Conservation (phyloP, 1,140 invertebrate genomes). For the Rhynchophorus ferrugineus region DNA sequence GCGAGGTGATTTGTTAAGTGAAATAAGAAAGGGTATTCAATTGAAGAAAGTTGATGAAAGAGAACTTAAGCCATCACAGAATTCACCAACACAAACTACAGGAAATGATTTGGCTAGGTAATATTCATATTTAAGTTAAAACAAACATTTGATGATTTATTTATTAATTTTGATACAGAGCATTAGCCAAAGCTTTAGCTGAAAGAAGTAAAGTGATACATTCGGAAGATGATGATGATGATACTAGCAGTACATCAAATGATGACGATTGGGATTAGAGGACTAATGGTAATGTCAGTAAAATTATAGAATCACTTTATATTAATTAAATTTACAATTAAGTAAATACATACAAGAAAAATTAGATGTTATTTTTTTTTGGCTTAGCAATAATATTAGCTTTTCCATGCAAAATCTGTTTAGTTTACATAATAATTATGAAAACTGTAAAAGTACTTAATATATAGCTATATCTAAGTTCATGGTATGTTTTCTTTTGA, state of each 20-base stretch:
- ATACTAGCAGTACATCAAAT: constrained; percentile 53
- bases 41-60: constrained; percentile 51
- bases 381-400: no score
- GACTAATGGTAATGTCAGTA: no score
- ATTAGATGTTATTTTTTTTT: no score
- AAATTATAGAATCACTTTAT: no score
- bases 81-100: constrained; percentile 16
- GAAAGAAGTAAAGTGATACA: constrained; percentile 64
- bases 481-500: no score
- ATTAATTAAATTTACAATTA: no score
- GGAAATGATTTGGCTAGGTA: constrained; percentile 57
- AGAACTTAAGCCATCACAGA: constrained; percentile 30
- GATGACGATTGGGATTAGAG: constrained; percentile 60
- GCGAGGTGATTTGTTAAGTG: constrained; percentile 65
- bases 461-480: no score
- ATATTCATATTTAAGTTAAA: background rate
- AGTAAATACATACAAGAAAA: no score
- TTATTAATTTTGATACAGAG: constrained; percentile 7
- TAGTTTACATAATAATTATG: no score
- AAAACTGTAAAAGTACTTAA: no score
- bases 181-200: constrained; percentile 34
- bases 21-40: constrained; percentile 71
- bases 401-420: no score
- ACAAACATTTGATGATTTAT: background rate
- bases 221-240: constrained; percentile 51